These are phyloP conservation scores for Zaprionus lineosus DNA, from an alignment of 2,888 invertebrate species.

Conservation along the genomic window DNA sequence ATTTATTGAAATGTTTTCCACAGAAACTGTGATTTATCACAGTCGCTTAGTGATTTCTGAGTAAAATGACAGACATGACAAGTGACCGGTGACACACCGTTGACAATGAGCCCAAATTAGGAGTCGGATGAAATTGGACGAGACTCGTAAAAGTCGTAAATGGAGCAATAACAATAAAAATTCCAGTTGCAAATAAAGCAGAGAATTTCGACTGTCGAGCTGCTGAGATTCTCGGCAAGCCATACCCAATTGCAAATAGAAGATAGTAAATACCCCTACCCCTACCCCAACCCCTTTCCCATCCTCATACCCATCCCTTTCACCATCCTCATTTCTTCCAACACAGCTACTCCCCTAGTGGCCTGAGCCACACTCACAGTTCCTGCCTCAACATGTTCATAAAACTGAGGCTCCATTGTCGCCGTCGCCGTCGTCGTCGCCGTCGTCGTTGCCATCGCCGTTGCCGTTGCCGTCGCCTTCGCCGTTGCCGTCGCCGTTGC, in stretches of 20 bases:
- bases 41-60: too few relatives aligned
- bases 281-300: too few relatives aligned
- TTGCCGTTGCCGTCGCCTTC: too few relatives aligned
- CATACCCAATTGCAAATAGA: constrained; percentile 13
- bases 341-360: too few relatives aligned
- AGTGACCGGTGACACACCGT: constrained; percentile 22
- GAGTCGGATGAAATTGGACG: constrained; percentile 39
- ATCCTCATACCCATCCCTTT: too few relatives aligned
- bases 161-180: constrained; percentile 76
- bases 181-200: constrained; percentile 75
- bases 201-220: constrained; percentile 54
- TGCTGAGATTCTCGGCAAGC: constrained; percentile 43
- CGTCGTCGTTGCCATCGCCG: too few relatives aligned
- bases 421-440: too few relatives aligned
- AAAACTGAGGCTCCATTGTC: constrained; percentile 44
- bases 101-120: constrained; percentile 58
- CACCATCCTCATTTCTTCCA: too few relatives aligned
- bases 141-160: constrained; percentile 71
- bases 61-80: constrained; percentile 11
- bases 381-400: constrained; percentile 61
- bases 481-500: too few relatives aligned
- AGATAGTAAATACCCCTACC: too few relatives aligned
- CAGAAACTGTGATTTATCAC: too few relatives aligned
- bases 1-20: too few relatives aligned
- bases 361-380: background rate